Conservation (phyloP, 1,140 invertebrate genomes). For the Achroia grisella region DNA sequence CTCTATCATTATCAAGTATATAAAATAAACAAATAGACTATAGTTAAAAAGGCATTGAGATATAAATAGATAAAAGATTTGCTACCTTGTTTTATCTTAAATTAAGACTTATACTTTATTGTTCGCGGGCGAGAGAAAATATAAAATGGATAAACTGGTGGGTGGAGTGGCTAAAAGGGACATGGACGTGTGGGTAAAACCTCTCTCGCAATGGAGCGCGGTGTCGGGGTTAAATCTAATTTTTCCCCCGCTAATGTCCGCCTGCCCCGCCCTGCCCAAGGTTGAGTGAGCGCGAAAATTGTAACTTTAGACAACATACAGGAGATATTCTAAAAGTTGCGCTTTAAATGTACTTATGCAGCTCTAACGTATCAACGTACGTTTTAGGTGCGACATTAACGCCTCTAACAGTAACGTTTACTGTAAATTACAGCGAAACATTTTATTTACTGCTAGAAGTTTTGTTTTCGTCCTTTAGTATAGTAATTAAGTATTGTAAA, state of each 20-base stretch:
- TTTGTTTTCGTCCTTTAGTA: too few species aligned
- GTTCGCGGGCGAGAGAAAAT: slow-evolving; percentile 28
- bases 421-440: too few species aligned
- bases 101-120: slow-evolving; percentile 39
- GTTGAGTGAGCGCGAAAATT: slow-evolving; percentile 62
- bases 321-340: slow-evolving; percentile 6
- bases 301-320: slow-evolving; percentile 30
- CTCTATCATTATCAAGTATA: too few species aligned
- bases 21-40: too few species aligned
- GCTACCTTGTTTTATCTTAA: slow-evolving; percentile 13
- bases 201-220: slow-evolving; percentile 18
- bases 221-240: slow-evolving; percentile 66
- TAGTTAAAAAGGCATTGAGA: too few species aligned
- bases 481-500: too few species aligned
- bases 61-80: too few species aligned
- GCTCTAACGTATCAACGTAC: not conserved
- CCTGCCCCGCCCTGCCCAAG: slow-evolving; percentile 35
- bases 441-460: too few species aligned
- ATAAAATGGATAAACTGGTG: slow-evolving; percentile 50
- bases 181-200: slow-evolving; percentile 34
- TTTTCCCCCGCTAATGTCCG: slow-evolving; percentile 56
- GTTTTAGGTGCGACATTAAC: not conserved
- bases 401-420: too few species aligned
- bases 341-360: not conserved
- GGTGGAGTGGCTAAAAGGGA: slow-evolving; percentile 37